Evolutionary conservation across 2,113 vertebrate species (phyloP).

Genomic region (Corythoichthys intestinalis): DNA sequence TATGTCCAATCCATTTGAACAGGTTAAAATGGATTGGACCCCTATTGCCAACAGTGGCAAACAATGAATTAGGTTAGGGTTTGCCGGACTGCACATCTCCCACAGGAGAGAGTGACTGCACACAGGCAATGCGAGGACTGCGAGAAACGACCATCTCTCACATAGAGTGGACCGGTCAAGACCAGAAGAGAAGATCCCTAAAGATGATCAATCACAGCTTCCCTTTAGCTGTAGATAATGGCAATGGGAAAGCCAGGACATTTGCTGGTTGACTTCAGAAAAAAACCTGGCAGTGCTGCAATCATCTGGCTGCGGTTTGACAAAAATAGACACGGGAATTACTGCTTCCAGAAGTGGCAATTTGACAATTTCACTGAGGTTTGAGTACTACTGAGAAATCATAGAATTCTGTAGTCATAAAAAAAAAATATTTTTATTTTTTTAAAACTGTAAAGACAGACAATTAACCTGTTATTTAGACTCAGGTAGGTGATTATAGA

Average conservation of each 20-base stretch:
- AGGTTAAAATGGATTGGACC: too few relatives aligned
- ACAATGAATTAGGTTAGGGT: slow-evolving; percentile 17
- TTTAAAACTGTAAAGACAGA: too few relatives aligned
- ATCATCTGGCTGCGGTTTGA: slow-evolving; percentile 46
- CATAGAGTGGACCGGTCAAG: neutral
- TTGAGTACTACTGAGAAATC: neutral
- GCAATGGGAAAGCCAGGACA: slow-evolving; percentile 33
- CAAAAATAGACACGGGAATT: slow-evolving; percentile 16
- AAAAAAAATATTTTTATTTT: neutral
- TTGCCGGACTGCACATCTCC: slow-evolving; percentile 33
- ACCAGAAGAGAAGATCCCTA: neutral
- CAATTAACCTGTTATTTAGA: too few relatives aligned
- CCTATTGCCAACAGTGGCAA: too few relatives aligned
- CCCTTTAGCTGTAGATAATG: slow-evolving; percentile 34
- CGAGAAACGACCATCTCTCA: neutral
- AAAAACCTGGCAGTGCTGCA: slow-evolving; percentile 30
- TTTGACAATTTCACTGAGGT: slow-evolving; percentile 11
- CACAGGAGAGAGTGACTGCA: neutral
- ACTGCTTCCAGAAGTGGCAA: slow-evolving; percentile 18
- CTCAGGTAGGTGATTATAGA: too few relatives aligned
- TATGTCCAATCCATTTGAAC: too few relatives aligned
- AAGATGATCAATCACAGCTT: slow-evolving; percentile 42
- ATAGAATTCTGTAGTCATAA: neutral
- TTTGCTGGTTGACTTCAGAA: slow-evolving; percentile 28
- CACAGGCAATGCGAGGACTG: neutral